Conservation (phyloP, 2,113 vertebrate species). For the Dicerorhinus sumatrensis region DNA sequence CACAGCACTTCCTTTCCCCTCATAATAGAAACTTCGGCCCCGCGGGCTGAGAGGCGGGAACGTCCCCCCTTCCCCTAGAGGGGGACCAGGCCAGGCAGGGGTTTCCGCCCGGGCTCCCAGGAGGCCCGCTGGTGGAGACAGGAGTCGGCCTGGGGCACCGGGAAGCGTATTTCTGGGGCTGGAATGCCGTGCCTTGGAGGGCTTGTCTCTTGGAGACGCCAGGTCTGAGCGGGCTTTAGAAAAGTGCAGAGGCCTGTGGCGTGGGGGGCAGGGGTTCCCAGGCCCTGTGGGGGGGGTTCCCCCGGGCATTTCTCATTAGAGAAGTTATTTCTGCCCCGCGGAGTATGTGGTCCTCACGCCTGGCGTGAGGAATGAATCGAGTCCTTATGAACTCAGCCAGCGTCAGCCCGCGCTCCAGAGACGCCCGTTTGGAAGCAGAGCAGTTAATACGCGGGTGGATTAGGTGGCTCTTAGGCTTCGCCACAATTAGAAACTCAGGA, state of each 20-base stretch:
- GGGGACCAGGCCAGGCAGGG: background rate
- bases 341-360: slow-evolving; percentile 49
- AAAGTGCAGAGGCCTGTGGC: background rate
- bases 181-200: slow-evolving; percentile 38
- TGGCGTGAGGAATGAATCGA: slow-evolving; percentile 75
- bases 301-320: slow-evolving; percentile 68
- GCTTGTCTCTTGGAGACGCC: background rate
- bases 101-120: background rate
- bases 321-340: slow-evolving; percentile 61
- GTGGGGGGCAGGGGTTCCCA: background rate
- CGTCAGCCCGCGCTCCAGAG: slow-evolving; percentile 72
- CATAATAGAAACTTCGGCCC: background rate
- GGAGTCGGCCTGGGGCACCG: background rate
- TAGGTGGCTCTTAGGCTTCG: slow-evolving; percentile 81
- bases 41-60: background rate
- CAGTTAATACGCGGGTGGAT: slow-evolving; percentile 84
- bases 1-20: background rate
- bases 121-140: background rate
- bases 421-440: slow-evolving; percentile 61
- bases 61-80: too few species aligned
- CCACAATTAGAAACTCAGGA: slow-evolving; percentile 85
- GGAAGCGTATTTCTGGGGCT: slow-evolving; percentile 69
- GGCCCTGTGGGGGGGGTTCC: slow-evolving; percentile 70
- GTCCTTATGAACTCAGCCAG: slow-evolving; percentile 82
- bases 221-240: slow-evolving; percentile 51